Evolutionary conservation across 2,113 vertebrate genomes (phyloP).

Genomic region (Dromiciops gliroides): DNA sequence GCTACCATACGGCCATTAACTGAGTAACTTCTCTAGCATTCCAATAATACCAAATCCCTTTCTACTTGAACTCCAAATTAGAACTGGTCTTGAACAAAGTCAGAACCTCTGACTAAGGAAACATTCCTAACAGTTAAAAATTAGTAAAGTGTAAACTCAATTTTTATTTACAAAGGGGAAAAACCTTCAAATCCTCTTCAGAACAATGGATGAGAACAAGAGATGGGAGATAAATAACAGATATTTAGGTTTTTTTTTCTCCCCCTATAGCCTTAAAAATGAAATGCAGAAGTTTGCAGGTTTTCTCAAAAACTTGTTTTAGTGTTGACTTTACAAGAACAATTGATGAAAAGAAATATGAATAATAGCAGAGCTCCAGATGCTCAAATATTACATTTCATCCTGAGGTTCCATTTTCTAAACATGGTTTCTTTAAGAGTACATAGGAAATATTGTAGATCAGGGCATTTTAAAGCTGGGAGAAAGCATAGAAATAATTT

Average conservation of each 20-base stretch:
- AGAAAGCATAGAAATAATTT: neutral
- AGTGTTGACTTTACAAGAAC: conserved; percentile 46
- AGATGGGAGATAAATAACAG: conserved; percentile 63
- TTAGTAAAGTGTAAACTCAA: conserved; percentile 68
- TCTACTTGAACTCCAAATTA: conserved; percentile 58
- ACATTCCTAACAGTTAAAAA: conserved; percentile 59
- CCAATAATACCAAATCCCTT: conserved; percentile 28
- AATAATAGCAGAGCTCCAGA: neutral
- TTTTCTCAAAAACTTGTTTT: conserved; percentile 26
- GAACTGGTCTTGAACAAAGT: conserved; percentile 51
- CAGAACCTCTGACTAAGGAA: conserved; percentile 39
- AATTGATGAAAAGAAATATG: conserved; percentile 15
- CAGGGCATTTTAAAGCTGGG: neutral
- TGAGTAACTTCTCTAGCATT: conserved; percentile 13
- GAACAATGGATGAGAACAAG: conserved; percentile 64
- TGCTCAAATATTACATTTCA: neutral
- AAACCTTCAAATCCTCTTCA: conserved; percentile 41
- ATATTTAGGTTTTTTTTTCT: conserved; percentile 59
- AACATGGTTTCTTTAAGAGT: neutral
- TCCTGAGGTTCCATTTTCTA: neutral
- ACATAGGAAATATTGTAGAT: neutral
- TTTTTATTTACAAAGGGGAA: conserved; percentile 61
- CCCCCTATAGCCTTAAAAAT: conserved; percentile 34
- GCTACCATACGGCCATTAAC: conserved; percentile 42
- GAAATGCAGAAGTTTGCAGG: conserved; percentile 24